These are phyloP conservation scores for Thyatira batis DNA, from an alignment of 2,888 invertebrate species.

Conservation along the genomic window DNA sequence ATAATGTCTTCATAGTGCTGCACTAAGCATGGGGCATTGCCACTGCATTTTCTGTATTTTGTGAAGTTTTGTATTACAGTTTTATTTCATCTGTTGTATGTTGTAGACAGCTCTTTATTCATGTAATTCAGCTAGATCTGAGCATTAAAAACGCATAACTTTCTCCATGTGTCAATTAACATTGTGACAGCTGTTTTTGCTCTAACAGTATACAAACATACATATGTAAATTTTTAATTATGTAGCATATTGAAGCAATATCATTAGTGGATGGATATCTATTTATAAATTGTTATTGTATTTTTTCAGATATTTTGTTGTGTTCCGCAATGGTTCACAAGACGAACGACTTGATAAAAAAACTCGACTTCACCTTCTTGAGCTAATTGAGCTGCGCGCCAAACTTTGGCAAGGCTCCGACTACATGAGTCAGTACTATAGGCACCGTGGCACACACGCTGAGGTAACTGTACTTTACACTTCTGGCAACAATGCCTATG, in stretches of 20 bases:
- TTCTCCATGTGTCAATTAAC: too few species aligned
- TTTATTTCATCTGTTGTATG: too few species aligned
- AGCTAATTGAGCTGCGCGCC: slow-evolving; percentile 95
- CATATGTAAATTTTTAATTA: too few species aligned
- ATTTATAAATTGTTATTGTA: slow-evolving; percentile 43
- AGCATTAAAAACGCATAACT: too few species aligned
- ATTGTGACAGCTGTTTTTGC: too few species aligned
- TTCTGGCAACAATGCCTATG: background rate
- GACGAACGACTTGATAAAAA: slow-evolving; percentile 93
- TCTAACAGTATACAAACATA: too few species aligned
- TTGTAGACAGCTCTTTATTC: too few species aligned
- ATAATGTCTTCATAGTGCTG: too few species aligned
- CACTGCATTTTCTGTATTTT: background rate
- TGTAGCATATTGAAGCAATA: too few species aligned
- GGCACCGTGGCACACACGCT: slow-evolving; percentile 85
- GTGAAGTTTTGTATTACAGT: too few species aligned
- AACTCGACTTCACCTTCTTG: slow-evolving; percentile 93
- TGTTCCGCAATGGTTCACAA: slow-evolving; percentile 94
- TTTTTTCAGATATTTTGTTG: slow-evolving; percentile 89
- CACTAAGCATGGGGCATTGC: too few species aligned
- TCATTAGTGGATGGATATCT: background rate
- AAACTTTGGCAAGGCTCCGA: slow-evolving; percentile 94
- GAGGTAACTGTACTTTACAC: slow-evolving; percentile 56
- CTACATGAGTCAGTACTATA: slow-evolving; percentile 92
- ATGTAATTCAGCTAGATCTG: too few species aligned